Evolutionary conservation across 2,888 invertebrate genomes (phyloP).

Genomic region (Ennomos erosarius): DNA sequence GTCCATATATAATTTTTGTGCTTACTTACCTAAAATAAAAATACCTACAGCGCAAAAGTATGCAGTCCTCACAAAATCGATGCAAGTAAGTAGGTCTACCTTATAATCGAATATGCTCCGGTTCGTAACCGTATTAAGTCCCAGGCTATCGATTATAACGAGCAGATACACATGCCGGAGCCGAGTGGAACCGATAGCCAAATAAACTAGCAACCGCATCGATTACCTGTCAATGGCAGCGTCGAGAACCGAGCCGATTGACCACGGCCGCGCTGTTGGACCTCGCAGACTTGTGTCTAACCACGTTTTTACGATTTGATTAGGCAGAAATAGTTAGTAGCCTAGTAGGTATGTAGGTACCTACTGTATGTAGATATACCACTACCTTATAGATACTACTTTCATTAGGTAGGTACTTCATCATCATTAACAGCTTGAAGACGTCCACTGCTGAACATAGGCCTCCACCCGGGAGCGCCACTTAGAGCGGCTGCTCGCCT

Average conservation of each 20-base stretch:
- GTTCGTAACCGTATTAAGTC: constrained; percentile 69
- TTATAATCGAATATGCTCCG: constrained; percentile 66
- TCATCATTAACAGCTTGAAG: too few species aligned
- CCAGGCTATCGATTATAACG: constrained; percentile 73
- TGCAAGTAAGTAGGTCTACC: too few species aligned
- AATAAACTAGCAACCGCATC: constrained; percentile 83
- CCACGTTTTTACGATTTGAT: constrained; percentile 7
- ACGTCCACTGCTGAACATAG: too few species aligned
- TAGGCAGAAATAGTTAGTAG: too few species aligned
- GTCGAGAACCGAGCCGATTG: constrained; percentile 68
- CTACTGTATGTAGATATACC: too few species aligned
- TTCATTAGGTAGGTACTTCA: too few species aligned
- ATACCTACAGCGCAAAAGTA: constrained; percentile 31
- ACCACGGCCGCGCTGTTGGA: constrained; percentile 62
- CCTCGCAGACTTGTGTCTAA: constrained; percentile 52
- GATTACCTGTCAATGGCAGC: constrained; percentile 83
- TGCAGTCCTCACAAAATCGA: constrained; percentile 52
- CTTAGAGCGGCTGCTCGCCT: too few species aligned
- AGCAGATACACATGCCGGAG: constrained; percentile 74
- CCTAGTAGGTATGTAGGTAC: too few species aligned
- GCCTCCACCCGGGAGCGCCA: too few species aligned
- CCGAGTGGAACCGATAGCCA: constrained; percentile 78
- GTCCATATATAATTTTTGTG: too few species aligned
- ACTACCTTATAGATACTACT: too few species aligned
- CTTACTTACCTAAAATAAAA: too few species aligned